These are phyloP conservation scores for Galendromus occidentalis DNA, from an alignment of 1,140 invertebrate genomes.

Conservation along the genomic window DNA sequence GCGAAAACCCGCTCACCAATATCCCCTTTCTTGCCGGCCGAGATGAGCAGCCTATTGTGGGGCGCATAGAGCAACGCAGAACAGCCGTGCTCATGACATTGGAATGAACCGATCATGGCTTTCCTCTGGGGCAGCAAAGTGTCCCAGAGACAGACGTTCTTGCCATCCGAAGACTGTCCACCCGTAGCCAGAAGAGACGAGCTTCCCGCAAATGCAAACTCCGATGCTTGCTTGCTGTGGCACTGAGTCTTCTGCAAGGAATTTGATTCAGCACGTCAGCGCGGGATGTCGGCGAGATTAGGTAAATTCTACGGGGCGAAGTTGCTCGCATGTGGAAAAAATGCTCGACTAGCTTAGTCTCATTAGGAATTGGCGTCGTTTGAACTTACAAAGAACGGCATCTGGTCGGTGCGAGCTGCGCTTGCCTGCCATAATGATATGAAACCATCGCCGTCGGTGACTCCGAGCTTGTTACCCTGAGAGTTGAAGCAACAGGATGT, in stretches of 20 bases:
- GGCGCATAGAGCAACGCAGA: slow-evolving; percentile 70
- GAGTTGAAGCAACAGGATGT: slow-evolving; percentile 80
- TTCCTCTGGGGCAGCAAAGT: slow-evolving; percentile 86
- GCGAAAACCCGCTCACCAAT: slow-evolving; percentile 39
- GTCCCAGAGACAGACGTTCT: slow-evolving; percentile 97
- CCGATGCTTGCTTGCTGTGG: slow-evolving; percentile 87
- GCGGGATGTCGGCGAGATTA: neutral
- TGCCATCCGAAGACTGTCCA: slow-evolving; percentile 84
- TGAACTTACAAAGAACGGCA: slow-evolving; percentile 81
- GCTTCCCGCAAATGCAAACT: slow-evolving; percentile 92
- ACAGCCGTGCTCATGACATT: slow-evolving; percentile 76
- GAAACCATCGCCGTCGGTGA: slow-evolving; percentile 53
- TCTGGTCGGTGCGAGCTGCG: slow-evolving; percentile 50
- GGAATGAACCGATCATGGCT: slow-evolving; percentile 67
- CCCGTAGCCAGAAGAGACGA: slow-evolving; percentile 93
- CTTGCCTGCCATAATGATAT: slow-evolving; percentile 74
- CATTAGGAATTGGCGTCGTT: too few relatives aligned
- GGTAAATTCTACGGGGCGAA: neutral
- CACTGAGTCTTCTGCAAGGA: slow-evolving; percentile 70
- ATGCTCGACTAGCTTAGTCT: too few relatives aligned
- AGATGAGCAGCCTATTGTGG: slow-evolving; percentile 63
- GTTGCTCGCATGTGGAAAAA: neutral
- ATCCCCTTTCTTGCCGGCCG: slow-evolving; percentile 85
- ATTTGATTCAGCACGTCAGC: slow-evolving; percentile 13
- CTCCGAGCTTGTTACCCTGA: slow-evolving; percentile 96